phyloP scores from a whole-genome alignment of 2,113 vertebrate species.

The Delphinapterus leucas region DNA sequence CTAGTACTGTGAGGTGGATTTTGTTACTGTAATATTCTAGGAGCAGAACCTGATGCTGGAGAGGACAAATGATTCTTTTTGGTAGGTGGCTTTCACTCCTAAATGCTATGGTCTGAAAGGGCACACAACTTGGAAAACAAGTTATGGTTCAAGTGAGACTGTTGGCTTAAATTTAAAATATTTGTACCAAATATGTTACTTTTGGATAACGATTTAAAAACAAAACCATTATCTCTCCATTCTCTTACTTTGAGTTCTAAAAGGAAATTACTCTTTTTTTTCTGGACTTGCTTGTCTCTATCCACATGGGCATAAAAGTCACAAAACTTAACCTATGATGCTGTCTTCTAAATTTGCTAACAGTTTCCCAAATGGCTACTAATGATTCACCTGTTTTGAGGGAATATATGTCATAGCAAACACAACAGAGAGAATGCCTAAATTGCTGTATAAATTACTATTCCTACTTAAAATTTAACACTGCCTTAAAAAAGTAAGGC shows the following conservation, averaged over 20 bases:
- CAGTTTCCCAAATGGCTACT: slow-evolving; percentile 15
- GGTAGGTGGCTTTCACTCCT: background rate
- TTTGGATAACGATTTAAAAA: background rate
- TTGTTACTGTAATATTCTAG: background rate
- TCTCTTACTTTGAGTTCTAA: slow-evolving; percentile 1
- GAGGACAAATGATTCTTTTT: background rate
- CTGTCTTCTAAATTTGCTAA: slow-evolving; percentile 21
- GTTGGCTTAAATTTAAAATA: slow-evolving; percentile 2
- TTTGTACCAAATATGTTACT: background rate
- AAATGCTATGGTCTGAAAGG: background rate
- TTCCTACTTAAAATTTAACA: background rate
- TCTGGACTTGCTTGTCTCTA: background rate
- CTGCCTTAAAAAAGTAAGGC: background rate
- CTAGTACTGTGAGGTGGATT: background rate
- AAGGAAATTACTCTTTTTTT: background rate
- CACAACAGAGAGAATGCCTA: background rate
- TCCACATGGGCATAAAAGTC: background rate
- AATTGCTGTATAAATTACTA: background rate
- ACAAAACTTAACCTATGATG: background rate
- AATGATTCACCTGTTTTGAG: background rate
- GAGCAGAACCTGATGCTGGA: background rate
- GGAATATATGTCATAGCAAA: background rate
- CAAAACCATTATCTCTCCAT: background rate
- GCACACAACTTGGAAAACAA: background rate
- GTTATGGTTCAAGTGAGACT: background rate